Evolutionary conservation across 2,113 vertebrate species (phyloP), one percentile per base, ranked within the genome.

Genomic region (Dendrocopos noguchii): DNA sequence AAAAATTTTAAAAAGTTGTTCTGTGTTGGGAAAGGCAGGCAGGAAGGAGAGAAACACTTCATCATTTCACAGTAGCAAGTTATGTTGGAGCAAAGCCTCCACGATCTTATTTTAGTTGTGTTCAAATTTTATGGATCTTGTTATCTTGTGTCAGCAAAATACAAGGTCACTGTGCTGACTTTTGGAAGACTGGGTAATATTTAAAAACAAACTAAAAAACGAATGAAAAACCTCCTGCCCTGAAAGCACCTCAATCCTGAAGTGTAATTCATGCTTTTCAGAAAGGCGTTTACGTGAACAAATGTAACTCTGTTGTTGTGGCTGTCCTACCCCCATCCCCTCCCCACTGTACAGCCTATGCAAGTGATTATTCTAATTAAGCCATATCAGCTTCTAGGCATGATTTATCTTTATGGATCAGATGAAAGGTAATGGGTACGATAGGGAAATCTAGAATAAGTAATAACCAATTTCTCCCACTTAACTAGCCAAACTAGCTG

Each of bases 401-500:
- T 79, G 28, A 60, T 39, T 72, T 87, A 44, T 25, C 80, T 28
- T 80, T 73, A 29, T 6, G 12, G 19, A 42, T 73, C 71, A 82
- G 28, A 22, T 87, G 16, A 52, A 84, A 73, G 24, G 22, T 87
- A 90, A 67, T 63, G 75, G 28, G n/a, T 71, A 15, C 50, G 36
- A 10, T 7, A 80, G 88, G 81, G 84, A 82, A 84, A 76, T 56
- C 25, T 74, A 73, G 84, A 84, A 65, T 81, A 34, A 53, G 31
- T 92, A 87, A 64, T 89, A 60, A 56, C 28, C 4, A 1, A 1
- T 88, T 33, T 56, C 42, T 73, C 55, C 84, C 27, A 42, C 28
- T 74, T 92, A 92, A 77, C 39, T 81, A 17, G 76, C 92, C 83
- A 79, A 75, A 73, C 25, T 94, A 96, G 85, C 50, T 94, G 71